Evolutionary conservation across 2,797 vertebrate genomes (phyloP).

Genomic region (Agapornis canus): DNA sequence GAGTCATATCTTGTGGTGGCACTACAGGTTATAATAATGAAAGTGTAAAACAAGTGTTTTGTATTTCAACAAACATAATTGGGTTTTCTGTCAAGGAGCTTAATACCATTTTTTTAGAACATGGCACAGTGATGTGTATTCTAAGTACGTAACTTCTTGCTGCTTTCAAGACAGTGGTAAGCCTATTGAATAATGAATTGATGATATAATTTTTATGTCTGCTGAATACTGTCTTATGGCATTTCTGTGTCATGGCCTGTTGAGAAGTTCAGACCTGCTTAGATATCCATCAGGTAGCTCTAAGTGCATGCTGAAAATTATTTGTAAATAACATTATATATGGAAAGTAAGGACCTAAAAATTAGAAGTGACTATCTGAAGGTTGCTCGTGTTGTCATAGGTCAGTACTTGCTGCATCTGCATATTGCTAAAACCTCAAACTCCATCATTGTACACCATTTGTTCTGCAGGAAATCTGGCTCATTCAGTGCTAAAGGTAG

Average conservation of each 20-base stretch:
- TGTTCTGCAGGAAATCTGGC: not conserved
- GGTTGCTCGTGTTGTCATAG: fast-evolving
- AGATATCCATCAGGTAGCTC: not conserved
- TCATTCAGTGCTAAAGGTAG: not conserved
- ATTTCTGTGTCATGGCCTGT: not conserved
- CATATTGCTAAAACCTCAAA: not conserved
- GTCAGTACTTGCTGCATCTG: not conserved
- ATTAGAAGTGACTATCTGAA: fast-evolving
- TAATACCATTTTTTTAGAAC: not conserved
- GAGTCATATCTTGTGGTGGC: not conserved
- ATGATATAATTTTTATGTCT: not conserved
- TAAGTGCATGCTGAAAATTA: not conserved
- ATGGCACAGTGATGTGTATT: not conserved
- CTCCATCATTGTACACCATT: fast-evolving
- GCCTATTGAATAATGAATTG: not conserved
- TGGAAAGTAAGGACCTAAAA: not conserved
- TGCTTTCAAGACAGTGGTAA: not conserved
- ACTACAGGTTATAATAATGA: not conserved
- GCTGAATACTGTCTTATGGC: not conserved
- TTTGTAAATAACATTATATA: not conserved
- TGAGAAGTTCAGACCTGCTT: not conserved
- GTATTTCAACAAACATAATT: not conserved
- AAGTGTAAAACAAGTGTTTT: not conserved
- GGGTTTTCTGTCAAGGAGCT: not conserved
- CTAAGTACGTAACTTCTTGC: not conserved